Base-by-base conservation (phyloP, 2,888 invertebrate genomes). In the Cynaeus angustus region DNA sequence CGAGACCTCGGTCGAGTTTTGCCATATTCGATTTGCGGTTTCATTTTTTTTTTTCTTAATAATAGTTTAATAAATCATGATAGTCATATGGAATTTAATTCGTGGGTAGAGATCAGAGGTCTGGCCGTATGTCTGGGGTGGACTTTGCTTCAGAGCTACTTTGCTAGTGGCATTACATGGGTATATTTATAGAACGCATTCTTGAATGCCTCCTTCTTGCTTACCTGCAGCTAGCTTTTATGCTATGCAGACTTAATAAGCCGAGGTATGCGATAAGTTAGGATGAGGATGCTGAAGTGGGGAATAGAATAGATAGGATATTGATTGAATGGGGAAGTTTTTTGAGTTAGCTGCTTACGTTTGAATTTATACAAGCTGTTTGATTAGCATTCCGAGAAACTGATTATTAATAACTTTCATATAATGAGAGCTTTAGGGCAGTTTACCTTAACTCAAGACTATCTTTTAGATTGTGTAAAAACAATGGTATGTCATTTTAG, bases 181-280 rank as follows among this genome's bases (percentile, higher is more conserved):
- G 66, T 37, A 46, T 66, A 66, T 66, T 66, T 66, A 66, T 66
- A 66, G 66, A 38, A 12, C 12, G 13, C 55, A 46, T 66, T 66
- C 56, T 66, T 66, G 53, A 66, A 64, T 64, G 33, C 46, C 28
- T 10, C 26, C 33, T 21, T 21, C 21, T 53, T 30, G 37, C 37
- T 33, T 53, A 53, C 53, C 53, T 53, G 53, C 37, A n/a, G 50
- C 3, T n/a, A 16, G 7, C 30, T 50, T 46, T 26, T 10, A 10
- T 46, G 46, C 6, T 12, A n/a, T 12, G 41, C 9, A 41, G 12
- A 12, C 10, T 41, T 41, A 33, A 33, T 33, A 33, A 33, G 33
- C n/a, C 1, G 33, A 33, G 33, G 33, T n/a, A 33, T 33, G 33
- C 33, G 33, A 4, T 33, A 21, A n/a, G n/a, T n/a, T n/a, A n/a